Evolutionary conservation across 1,140 invertebrate genomes (phyloP).

Genomic region (Brachionus koreanus): DNA sequence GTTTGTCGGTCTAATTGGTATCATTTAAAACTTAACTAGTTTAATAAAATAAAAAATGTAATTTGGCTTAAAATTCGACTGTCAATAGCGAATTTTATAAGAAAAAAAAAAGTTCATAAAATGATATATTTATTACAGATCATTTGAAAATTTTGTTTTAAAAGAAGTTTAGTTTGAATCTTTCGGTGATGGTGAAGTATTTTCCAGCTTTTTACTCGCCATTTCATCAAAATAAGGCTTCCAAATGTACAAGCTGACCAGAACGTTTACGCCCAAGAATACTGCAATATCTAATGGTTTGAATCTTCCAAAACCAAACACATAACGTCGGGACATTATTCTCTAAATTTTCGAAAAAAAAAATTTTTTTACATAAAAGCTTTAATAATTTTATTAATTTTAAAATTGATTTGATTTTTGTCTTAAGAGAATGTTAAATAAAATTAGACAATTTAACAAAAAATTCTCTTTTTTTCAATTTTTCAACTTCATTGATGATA

Average conservation of each 20-base stretch:
- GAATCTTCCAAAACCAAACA: slow-evolving; percentile 16
- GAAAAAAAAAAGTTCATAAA: not conserved
- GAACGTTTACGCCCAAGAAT: slow-evolving; percentile 22
- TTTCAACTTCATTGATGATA: too few species aligned
- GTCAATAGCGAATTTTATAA: slow-evolving; percentile 10
- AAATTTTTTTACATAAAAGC: not conserved
- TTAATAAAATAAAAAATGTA: not conserved
- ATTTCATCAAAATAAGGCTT: slow-evolving; percentile 26
- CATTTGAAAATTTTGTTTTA: not conserved
- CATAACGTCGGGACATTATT: not conserved
- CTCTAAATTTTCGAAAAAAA: not conserved
- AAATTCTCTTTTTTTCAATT: not conserved
- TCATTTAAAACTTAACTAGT: not conserved
- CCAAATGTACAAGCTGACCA: slow-evolving; percentile 32
- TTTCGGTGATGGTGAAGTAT: not conserved
- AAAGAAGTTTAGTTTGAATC: not conserved
- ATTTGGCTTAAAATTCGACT: not conserved
- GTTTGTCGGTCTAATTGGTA: not conserved
- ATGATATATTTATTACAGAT: not conserved
- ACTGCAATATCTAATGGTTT: slow-evolving; percentile 25
- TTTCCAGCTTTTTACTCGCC: not conserved
- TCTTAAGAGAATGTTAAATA: not conserved
- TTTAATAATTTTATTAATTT: not conserved
- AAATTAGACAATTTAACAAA: not conserved
- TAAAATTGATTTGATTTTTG: not conserved